Conservation (phyloP, 2,888 invertebrate genomes). For the Imbricaverruca yamaguchii region DNA sequence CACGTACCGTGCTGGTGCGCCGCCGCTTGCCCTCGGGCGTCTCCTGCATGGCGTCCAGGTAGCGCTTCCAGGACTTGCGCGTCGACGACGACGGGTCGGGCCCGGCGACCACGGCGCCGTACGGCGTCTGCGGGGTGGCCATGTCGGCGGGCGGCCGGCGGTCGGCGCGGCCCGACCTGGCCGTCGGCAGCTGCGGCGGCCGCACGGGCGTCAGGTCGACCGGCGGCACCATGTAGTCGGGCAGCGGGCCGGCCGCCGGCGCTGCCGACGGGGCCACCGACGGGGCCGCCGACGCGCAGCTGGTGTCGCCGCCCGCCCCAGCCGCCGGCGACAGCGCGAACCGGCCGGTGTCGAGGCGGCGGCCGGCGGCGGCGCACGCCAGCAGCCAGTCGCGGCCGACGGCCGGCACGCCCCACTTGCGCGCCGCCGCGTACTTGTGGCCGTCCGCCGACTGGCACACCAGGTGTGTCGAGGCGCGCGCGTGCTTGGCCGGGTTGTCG, state of each 20-base stretch:
- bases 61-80: constrained; percentile 37
- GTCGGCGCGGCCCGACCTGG: background rate
- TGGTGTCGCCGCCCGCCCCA: constrained; percentile 31
- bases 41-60: constrained; percentile 36
- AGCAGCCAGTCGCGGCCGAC: constrained; percentile 69
- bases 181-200: background rate
- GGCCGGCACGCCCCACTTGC: constrained; percentile 78
- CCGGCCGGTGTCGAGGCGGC: constrained; percentile 45
- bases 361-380: constrained; percentile 55
- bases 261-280: constrained; percentile 2
- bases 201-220: constrained; percentile 15
- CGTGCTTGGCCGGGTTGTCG: constrained; percentile 44
- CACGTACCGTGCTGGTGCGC: constrained; percentile 29
- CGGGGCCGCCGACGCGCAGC: background rate
- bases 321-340: no score
- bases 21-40: constrained; percentile 36
- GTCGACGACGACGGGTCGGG: constrained; percentile 46
- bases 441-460: constrained; percentile 64
- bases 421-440: constrained; percentile 71
- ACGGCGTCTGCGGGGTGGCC: constrained; percentile 39
- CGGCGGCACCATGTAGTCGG: constrained; percentile 3
- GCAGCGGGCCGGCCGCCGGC: background rate
- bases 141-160: background rate
- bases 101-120: constrained; percentile 45
- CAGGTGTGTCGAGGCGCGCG: constrained; percentile 68